Conservation (phyloP, 2,113 vertebrate genomes). For the Esox niger region DNA sequence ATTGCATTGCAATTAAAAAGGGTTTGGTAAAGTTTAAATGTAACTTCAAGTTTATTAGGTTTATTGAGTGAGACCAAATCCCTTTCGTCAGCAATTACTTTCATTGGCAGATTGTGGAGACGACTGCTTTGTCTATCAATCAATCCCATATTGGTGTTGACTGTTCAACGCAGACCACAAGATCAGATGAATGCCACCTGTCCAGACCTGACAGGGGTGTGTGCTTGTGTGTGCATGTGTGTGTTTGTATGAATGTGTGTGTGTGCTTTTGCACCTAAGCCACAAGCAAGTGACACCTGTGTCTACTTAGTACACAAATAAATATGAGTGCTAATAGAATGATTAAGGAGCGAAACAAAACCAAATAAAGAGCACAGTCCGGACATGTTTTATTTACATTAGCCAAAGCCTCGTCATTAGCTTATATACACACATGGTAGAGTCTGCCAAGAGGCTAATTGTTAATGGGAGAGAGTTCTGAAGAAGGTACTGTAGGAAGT, state of each 20-base stretch:
- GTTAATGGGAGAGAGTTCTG: slow-evolving; percentile 19
- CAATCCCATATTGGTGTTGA: background rate
- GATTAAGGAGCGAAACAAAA: slow-evolving; percentile 6
- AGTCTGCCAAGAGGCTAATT: slow-evolving; percentile 30
- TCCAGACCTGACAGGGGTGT: background rate
- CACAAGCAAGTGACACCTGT: slow-evolving; percentile 3
- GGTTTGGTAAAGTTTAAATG: too few relatives aligned
- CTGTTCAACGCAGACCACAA: too few relatives aligned
- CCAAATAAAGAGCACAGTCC: background rate
- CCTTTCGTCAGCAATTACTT: too few relatives aligned
- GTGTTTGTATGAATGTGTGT: background rate
- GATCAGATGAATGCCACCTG: too few relatives aligned
- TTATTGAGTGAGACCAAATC: too few relatives aligned
- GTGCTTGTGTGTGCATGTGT: background rate
- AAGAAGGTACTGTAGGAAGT: slow-evolving; percentile 18
- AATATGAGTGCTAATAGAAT: background rate
- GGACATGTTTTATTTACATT: background rate
- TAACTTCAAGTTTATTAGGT: too few relatives aligned
- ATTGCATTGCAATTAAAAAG: too few relatives aligned
- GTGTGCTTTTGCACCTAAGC: background rate
- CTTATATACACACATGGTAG: background rate
- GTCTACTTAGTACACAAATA: slow-evolving; percentile 1
- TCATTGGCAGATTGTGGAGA: too few relatives aligned
- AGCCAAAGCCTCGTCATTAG: slow-evolving; percentile 4
- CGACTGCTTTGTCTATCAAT: background rate